A percentile compares a stretch with the other conserved stretches of the same genome.
phyloP scores from a whole-genome alignment of 2,888 invertebrate species.

The Seira sanloemensis region DNA sequence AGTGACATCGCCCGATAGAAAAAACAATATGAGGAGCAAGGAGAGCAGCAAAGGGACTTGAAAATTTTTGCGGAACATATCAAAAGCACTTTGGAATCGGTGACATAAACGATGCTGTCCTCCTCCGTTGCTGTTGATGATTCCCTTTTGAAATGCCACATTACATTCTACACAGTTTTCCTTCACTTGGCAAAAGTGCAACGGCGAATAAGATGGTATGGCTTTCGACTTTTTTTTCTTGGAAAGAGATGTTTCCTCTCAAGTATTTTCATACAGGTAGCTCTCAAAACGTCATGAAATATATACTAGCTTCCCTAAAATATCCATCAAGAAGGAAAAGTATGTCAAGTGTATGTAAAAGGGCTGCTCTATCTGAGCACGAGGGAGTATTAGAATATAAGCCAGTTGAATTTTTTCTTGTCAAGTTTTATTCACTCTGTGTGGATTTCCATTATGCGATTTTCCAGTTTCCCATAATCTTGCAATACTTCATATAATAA shows the following conservation, averaged over 20 bases:
- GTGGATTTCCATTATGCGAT: conserved; percentile 5
- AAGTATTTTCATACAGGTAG: neutral
- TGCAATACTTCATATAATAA: neutral
- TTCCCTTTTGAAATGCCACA: conserved; percentile 51
- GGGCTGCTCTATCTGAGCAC: neutral
- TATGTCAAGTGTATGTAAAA: neutral
- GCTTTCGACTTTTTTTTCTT: too few species aligned
- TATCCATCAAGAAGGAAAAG: neutral
- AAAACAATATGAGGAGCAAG: conserved; percentile 47
- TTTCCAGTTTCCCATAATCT: conserved; percentile 9
- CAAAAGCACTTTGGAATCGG: conserved; percentile 38
- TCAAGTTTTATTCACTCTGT: neutral
- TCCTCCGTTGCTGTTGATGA: conserved; percentile 53
- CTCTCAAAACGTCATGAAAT: conserved; percentile 4
- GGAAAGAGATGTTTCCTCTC: neutral
- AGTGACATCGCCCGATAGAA: conserved; percentile 51
- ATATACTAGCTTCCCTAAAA: neutral
- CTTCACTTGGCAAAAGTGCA: neutral
- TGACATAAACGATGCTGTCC: conserved; percentile 37
- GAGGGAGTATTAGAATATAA: neutral
- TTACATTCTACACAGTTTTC: conserved; percentile 42
- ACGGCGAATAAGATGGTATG: neutral
- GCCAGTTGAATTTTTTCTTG: conserved; percentile 2
- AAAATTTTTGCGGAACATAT: conserved; percentile 53
- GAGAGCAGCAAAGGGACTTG: conserved; percentile 52